Evolutionary conservation across 1,140 invertebrate genomes (phyloP).

Genomic region (Archivesica marissinica): DNA sequence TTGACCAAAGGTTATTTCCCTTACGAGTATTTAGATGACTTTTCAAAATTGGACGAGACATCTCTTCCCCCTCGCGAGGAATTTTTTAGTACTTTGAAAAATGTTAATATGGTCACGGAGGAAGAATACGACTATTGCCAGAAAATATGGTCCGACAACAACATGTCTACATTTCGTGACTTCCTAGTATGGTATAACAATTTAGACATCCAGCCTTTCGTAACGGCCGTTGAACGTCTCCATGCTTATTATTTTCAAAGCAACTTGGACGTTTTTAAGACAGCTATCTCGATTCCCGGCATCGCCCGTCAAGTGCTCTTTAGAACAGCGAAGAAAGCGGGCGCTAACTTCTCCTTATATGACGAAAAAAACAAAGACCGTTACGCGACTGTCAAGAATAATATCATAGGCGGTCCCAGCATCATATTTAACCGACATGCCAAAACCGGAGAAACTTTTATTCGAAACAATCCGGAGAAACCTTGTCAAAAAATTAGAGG

Average conservation of each 20-base stretch:
- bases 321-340: neutral
- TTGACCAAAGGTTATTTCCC: conserved; percentile 65
- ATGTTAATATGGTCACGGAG: conserved; percentile 28
- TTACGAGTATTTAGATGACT: conserved; percentile 51
- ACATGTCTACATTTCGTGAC: conserved; percentile 60
- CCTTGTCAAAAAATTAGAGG: neutral
- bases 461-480: neutral
- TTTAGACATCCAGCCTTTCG: conserved; percentile 56
- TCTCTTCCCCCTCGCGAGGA: conserved; percentile 14
- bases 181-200: conserved; percentile 66
- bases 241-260: conserved; percentile 39
- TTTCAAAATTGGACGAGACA: conserved; percentile 38
- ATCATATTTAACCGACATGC: neutral
- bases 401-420: conserved; percentile 39
- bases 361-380: conserved; percentile 54
- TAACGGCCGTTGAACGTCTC: conserved; percentile 56
- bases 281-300: conserved; percentile 58
- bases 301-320: conserved; percentile 59
- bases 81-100: conserved; percentile 63
- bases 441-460: neutral
- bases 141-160: conserved; percentile 55
- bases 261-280: conserved; percentile 64
- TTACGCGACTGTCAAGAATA: conserved; percentile 13
- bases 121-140: conserved; percentile 63
- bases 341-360: conserved; percentile 35